Conservation (phyloP, 2,888 invertebrate genomes). For the Ennomos quercinarius region DNA sequence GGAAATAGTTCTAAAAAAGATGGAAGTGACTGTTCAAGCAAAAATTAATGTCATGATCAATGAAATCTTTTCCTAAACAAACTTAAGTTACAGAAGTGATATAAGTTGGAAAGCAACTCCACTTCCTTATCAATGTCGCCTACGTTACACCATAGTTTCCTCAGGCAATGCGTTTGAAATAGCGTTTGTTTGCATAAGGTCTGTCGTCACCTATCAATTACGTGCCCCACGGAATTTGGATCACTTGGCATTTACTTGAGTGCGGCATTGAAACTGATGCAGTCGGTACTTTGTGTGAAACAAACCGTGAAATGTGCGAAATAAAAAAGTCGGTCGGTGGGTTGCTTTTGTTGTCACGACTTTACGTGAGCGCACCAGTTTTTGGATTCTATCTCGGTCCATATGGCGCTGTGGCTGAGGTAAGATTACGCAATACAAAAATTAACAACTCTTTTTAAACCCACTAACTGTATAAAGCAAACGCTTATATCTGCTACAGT, state of each 20-base stretch:
- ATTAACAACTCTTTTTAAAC: constrained; percentile 31
- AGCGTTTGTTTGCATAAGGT: constrained; percentile 66
- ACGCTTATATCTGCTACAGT: constrained; percentile 35
- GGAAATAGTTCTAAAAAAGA: too few species aligned
- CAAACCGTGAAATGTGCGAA: constrained; percentile 70
- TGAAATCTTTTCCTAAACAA: too few species aligned
- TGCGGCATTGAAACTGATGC: constrained; percentile 66
- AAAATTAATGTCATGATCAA: too few species aligned
- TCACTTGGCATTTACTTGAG: constrained; percentile 60
- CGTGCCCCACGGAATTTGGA: constrained; percentile 63
- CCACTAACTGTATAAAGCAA: constrained; percentile 42
- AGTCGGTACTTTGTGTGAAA: constrained; percentile 61
- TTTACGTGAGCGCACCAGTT: constrained; percentile 53
- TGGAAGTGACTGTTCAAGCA: too few species aligned
- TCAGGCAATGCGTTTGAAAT: constrained; percentile 54
- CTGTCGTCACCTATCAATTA: constrained; percentile 77
- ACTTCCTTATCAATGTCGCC: constrained; percentile 57
- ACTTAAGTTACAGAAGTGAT: constrained; percentile 41
- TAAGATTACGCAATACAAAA: constrained; percentile 45
- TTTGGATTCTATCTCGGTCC: constrained; percentile 46
- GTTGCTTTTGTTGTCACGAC: constrained; percentile 51
- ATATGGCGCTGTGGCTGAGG: constrained; percentile 47
- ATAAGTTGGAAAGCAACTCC: constrained; percentile 45
- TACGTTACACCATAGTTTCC: constrained; percentile 57
- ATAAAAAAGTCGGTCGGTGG: constrained; percentile 62